Base-by-base conservation (phyloP, 1,140 invertebrate genomes). In the Hirudo medicinalis region DNA sequence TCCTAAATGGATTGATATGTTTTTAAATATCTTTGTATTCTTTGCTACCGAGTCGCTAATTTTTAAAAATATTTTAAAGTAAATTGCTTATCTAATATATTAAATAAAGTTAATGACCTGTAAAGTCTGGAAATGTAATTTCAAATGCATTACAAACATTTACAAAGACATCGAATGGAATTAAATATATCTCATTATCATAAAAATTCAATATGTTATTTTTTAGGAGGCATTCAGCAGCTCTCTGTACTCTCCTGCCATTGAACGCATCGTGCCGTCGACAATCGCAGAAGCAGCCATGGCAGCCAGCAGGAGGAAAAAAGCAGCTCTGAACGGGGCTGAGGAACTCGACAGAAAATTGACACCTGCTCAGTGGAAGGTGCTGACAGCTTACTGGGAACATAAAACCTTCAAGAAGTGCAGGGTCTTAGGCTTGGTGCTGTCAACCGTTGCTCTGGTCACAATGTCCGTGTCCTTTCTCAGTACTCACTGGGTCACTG, bases 381-480 rank as follows among this genome's bases (percentile, higher is more conserved):
- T 77, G 32, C 71, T 81, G 6, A 72, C 75, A 5, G 77, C 77
- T 19, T 81, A 78, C 74, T 81, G 79, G 79, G 76, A 80, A 54
- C 79, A 81, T 71, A 74, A 75, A 5, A 54, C 77, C 8, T 81
- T 81, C 72, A 73, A 78, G 2, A 73, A 77, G 54, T 73, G 76
- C 11, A 73, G 80, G 27, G 78, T 76, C 70, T 69, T 78, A 13
- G 78, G 78, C 0, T 72, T 81, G 8, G 70, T 78, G 36, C 71
- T 78, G 54, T 76, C 76, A 60, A 67, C 78, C 19, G 32, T 79
- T 57, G 73, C 76, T 27, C 72, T 78, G 67, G 63, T 77, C 13
- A 66, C 78, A 20, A 70, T 76, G 55, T 53, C 78, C 32, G 60
- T 77, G 69, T 76, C 76, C 72, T 74, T 79, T 53, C 74, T 76